Base-by-base conservation (phyloP, 2,797 vertebrate species). In the Notamacropus eugenii region DNA sequence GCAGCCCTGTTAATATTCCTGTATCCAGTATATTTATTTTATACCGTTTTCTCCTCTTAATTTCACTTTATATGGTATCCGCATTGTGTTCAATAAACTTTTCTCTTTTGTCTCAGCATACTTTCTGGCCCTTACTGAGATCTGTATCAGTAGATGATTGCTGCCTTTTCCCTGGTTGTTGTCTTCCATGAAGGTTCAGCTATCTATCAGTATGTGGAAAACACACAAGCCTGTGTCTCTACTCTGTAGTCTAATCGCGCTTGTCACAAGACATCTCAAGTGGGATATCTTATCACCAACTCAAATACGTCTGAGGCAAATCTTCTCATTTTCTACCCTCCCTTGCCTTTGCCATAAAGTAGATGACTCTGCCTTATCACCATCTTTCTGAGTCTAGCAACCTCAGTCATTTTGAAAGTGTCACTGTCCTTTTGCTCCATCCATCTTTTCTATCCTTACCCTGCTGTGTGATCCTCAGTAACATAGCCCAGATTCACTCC, bases 351-450 rank as follows among this genome's bases (percentile, higher is more conserved):
- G 74, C 74, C 74, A 82, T 82, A 46, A 82, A 82, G 74, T 82
- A 82, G 74, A 82, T 82, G 74, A 82, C 2, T 82, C n/a, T 82
- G 74, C 74, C 40, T 87, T 87, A 87, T 87, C 40, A 87, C 24
- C 74, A 87, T 46, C 74, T 87, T 87, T 87, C 74, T 87, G 74
- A 87, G 40, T 50, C 74, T 50, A 50, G 74, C 27, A 87, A 87
- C 74, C 74, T 87, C 74, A 87, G 74, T 87, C 74, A 87, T 87
- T 87, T 87, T 87, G 74, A 87, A 87, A 87, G 74, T 87, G 74
- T 87, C 74, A 87, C 22, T 87, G 74, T 87, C 74, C 74, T 87
- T 87, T 87, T 50, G 22, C 40, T 87, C 74, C 74, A 87, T 87
- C 24, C 40, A 87, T 50, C 74, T 87, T 87, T 87, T 87, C 74